Evolutionary conservation across 2,888 invertebrate species (phyloP).

Genomic region (Catocala nupta): DNA sequence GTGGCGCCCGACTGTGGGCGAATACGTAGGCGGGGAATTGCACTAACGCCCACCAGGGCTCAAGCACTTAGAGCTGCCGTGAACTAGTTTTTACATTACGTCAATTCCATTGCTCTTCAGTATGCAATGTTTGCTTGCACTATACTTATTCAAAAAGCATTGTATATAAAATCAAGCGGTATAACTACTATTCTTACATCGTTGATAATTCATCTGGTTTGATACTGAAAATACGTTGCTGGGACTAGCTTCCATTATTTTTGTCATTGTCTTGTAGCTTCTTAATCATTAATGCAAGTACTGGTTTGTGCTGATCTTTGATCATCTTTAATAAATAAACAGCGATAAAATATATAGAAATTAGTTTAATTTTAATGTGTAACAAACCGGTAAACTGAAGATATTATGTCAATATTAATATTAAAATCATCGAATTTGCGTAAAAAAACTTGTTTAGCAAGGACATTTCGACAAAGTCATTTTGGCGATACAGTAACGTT

Average conservation of each 20-base stretch:
- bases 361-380: too few relatives aligned
- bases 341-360: too few relatives aligned
- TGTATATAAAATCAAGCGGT: slow-evolving; percentile 7
- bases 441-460: slow-evolving; percentile 31
- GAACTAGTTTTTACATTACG: slow-evolving; percentile 25
- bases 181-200: not conserved
- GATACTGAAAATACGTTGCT: slow-evolving; percentile 42
- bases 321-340: too few relatives aligned
- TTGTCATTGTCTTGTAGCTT: slow-evolving; percentile 46
- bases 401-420: slow-evolving; percentile 17
- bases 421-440: slow-evolving; percentile 26
- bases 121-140: slow-evolving; percentile 7
- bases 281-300: slow-evolving; percentile 34
- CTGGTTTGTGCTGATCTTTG: slow-evolving; percentile 40
- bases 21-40: slow-evolving; percentile 63
- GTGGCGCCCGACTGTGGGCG: slow-evolving; percentile 60
- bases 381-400: too few relatives aligned
- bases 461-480: slow-evolving; percentile 7
- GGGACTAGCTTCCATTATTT: slow-evolving; percentile 41
- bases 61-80: slow-evolving; percentile 20
- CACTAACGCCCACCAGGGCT: slow-evolving; percentile 59
- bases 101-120: slow-evolving; percentile 39
- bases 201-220: slow-evolving; percentile 21
- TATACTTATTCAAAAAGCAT: slow-evolving; percentile 12
- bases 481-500: slow-evolving; percentile 1